Evolutionary conservation across 2,797 vertebrate genomes (phyloP).

Genomic region (Centroberyx gerrardi): DNA sequence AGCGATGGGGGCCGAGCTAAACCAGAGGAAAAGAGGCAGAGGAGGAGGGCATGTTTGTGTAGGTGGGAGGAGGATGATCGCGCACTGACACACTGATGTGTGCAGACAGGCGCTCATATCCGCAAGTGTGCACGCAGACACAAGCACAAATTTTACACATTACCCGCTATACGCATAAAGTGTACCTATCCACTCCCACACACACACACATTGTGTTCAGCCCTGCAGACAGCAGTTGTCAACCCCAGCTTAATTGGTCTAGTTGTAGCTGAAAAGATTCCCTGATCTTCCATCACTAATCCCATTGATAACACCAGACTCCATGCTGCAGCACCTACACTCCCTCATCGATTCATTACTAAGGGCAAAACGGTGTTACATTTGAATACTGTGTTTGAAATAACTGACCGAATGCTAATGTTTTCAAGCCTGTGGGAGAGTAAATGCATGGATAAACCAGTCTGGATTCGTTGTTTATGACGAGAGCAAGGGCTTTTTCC

Average conservation of each 20-base stretch:
- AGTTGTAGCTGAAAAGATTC: neutral
- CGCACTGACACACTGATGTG: neutral
- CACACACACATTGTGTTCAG: neutral
- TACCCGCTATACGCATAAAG: too few species aligned
- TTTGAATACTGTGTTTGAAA: neutral
- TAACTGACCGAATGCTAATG: neutral
- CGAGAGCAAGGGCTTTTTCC: conserved; percentile 16
- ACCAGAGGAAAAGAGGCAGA: conserved; percentile 14
- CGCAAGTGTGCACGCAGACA: neutral
- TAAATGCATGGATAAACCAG: conserved; percentile 3
- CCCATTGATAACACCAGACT: neutral
- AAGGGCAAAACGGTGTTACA: too few species aligned
- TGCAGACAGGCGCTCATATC: neutral
- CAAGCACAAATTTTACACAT: neutral
- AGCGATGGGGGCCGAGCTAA: conserved; percentile 31
- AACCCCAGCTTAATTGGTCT: neutral
- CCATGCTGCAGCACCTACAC: too few species aligned
- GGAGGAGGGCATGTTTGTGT: conserved; percentile 6
- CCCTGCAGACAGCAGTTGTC: neutral
- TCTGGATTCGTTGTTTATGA: conserved; percentile 33
- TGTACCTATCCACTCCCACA: neutral
- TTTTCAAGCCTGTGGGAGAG: neutral
- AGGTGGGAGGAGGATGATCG: conserved; percentile 1
- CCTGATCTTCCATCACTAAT: neutral
- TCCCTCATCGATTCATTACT: too few species aligned